Evolutionary conservation across 2,888 invertebrate genomes (phyloP).

Genomic region (Cloeon dipterum): DNA sequence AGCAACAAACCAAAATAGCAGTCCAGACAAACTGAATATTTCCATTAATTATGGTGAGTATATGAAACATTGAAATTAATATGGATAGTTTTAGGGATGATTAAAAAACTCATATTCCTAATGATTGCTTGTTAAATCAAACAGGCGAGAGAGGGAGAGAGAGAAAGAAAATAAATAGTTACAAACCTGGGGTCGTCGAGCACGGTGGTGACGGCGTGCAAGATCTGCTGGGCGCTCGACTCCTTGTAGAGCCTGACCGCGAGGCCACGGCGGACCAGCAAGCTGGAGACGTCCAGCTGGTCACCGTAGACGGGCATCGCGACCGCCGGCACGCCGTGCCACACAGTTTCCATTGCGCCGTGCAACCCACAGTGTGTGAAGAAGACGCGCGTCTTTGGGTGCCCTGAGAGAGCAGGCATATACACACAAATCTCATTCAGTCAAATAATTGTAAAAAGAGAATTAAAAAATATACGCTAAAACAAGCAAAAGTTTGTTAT

Average conservation of each 20-base stretch:
- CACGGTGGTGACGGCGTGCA: conserved; percentile 5
- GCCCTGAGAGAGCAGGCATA: conserved; percentile 13
- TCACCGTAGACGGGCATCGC: conserved; percentile 18
- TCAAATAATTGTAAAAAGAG: no score
- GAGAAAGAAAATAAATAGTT: neutral
- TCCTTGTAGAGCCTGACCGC: conserved; percentile 7
- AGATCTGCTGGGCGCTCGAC: conserved; percentile 6
- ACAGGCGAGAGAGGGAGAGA: no score
- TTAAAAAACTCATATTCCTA: no score
- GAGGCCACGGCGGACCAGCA: conserved; percentile 6
- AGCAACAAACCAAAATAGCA: no score
- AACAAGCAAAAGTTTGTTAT: no score
- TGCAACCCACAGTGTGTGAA: conserved; percentile 22
- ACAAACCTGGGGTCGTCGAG: conserved; percentile 5
- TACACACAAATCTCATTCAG: no score
- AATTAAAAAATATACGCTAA: no score
- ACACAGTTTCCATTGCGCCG: conserved; percentile 17
- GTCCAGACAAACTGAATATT: no score
- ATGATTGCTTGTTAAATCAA: no score
- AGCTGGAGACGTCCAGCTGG: conserved; percentile 12
- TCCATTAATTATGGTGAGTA: no score
- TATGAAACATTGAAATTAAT: no score
- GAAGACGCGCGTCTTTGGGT: conserved; percentile 16
- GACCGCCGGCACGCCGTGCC: conserved; percentile 18
- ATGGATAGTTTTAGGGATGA: no score